These are phyloP conservation scores for Malthinus flaveolus DNA, from an alignment of 2,888 invertebrate genomes.

Conservation along the genomic window DNA sequence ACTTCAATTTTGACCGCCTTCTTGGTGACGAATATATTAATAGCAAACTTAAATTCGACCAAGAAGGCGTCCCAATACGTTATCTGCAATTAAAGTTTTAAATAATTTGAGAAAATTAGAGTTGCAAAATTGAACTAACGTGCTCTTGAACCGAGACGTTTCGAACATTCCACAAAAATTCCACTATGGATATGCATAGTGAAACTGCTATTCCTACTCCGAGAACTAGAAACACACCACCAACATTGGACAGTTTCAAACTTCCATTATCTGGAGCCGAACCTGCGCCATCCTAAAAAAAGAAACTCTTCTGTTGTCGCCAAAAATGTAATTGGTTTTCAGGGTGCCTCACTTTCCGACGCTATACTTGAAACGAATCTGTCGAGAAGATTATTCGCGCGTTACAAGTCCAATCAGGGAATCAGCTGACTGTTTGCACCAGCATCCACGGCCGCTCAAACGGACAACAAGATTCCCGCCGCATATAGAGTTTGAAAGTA, in stretches of 20 bases:
- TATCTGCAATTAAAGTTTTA: slow-evolving; percentile 58
- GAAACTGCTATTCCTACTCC: slow-evolving; percentile 73
- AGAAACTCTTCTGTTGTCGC: too few species aligned
- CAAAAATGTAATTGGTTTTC: too few species aligned
- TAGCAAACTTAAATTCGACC: slow-evolving; percentile 71
- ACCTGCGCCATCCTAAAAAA: neutral
- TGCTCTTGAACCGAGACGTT: slow-evolving; percentile 77
- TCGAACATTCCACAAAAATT: slow-evolving; percentile 84
- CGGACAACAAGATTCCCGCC: too few species aligned
- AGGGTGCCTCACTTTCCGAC: too few species aligned
- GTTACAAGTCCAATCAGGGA: too few species aligned
- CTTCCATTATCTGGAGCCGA: slow-evolving; percentile 39
- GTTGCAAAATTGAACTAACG: slow-evolving; percentile 54
- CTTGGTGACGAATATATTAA: slow-evolving; percentile 73
- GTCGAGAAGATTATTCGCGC: too few species aligned
- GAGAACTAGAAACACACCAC: slow-evolving; percentile 88
- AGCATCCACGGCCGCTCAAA: too few species aligned
- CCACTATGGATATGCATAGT: slow-evolving; percentile 73
- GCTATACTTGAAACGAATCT: too few species aligned
- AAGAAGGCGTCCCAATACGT: slow-evolving; percentile 69
- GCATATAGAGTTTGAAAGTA: too few species aligned
- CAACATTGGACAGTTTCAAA: slow-evolving; percentile 83
- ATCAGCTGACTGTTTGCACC: too few species aligned
- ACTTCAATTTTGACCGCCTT: slow-evolving; percentile 60
- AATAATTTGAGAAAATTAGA: neutral